Evolutionary conservation across 2,888 invertebrate species (phyloP), one percentile per base, ranked within the genome.

Genomic region (Scaeva pyrastri): DNA sequence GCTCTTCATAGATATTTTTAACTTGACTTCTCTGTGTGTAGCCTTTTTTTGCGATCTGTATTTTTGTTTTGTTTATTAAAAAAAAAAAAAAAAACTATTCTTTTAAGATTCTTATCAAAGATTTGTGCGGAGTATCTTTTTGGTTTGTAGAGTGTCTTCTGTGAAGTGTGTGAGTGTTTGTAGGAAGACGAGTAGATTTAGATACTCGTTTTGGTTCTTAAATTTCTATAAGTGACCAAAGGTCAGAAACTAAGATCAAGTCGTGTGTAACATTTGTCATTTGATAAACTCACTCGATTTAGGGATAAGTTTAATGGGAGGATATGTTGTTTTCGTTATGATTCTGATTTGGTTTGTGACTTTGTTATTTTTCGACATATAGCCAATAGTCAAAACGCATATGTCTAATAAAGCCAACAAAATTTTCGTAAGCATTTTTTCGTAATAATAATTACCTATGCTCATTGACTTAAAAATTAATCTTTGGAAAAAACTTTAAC

Each of bases 231-330:
- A 79, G 72, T 85, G 84, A 85, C 79, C 84, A 85, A 16, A 19
- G 80, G 80, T 80, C 75, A 72, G 26, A 12, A 50, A 60, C 48
- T 45, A 39, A 68, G 84, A 72, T 68, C 76, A 85, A 85, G 76
- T 81, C 85, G 80, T 85, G 85, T 76, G 76, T 77, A 81, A 77
- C 64, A 80, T 85, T 85, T 85, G 80, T 85, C 85, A 77, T 77
- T 60, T 64, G 80, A 73, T 85, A 76, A 85, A 85, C 80, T 81
- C 56, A 77, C 43, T 70, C 43, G 72, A 85, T 85, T 85, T 73
- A 68, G 50, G 58, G 58, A 58, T 77, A 73, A 73, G 68, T 77
- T 72, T 55, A 23, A 21, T 52, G 43, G 74, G 52, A 23, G 12
- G 21, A 50, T 19, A 12, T 8, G 8, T 26, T 16, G 50, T 7